phyloP scores from a whole-genome alignment of 2,888 invertebrate species.

The Sisyra nigra region DNA sequence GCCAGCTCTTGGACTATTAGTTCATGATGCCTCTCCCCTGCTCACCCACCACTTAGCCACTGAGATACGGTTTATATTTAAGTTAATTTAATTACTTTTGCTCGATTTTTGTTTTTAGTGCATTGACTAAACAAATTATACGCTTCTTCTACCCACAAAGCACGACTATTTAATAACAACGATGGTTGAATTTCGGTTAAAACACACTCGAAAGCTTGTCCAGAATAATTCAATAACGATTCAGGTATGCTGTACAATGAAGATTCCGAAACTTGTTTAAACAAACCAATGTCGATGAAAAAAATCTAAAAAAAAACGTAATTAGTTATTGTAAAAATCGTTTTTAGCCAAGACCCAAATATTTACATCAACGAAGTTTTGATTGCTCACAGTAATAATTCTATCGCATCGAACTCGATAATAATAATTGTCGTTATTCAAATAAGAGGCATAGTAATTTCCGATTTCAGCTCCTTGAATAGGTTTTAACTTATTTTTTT shows the following conservation, averaged over 20 bases:
- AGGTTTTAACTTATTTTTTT: constrained; percentile 21
- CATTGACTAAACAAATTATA: constrained; percentile 28
- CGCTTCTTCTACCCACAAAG: constrained; percentile 44
- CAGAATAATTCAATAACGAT: constrained; percentile 26
- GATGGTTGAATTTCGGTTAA: constrained; percentile 56
- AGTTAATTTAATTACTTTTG: constrained; percentile 25
- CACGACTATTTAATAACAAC: constrained; percentile 35
- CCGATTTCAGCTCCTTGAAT: constrained; percentile 26
- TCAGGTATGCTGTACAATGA: constrained; percentile 29
- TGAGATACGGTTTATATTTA: neutral
- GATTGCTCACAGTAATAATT: constrained; percentile 26
- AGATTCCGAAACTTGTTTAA: constrained; percentile 27
- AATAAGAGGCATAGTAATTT: constrained; percentile 40
- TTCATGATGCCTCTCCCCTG: no score
- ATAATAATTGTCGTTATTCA: constrained; percentile 27
- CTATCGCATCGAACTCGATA: constrained; percentile 39
- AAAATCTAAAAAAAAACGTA: constrained; percentile 34
- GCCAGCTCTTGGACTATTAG: no score
- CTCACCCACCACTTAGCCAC: no score
- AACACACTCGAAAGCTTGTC: constrained; percentile 53
- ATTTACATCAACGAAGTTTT: neutral
- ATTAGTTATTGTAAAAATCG: neutral
- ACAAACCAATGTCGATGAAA: constrained; percentile 67
- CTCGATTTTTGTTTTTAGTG: constrained; percentile 23
- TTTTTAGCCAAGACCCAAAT: neutral